These are phyloP conservation scores for Siphamia tubifer DNA, from an alignment of 2,113 vertebrate species.

Conservation along the genomic window DNA sequence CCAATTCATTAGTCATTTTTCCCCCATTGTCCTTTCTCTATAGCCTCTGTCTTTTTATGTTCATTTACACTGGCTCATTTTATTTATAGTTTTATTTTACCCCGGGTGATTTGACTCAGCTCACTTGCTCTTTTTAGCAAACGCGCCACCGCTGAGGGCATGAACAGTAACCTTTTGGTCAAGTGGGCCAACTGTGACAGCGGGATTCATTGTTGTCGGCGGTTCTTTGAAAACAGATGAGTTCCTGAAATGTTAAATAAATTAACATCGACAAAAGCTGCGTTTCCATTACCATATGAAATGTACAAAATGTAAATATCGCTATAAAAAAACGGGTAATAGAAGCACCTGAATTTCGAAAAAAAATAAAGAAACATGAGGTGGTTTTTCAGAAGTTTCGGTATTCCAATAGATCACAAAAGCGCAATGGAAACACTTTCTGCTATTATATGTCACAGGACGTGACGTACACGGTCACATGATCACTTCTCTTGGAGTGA, in stretches of 20 bases:
- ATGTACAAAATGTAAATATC: too few relatives aligned
- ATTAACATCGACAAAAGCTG: background rate
- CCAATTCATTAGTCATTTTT: slow-evolving; percentile 3
- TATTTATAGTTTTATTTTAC: slow-evolving; percentile 48
- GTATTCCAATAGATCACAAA: too few relatives aligned
- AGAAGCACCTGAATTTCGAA: too few relatives aligned
- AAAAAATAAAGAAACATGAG: too few relatives aligned
- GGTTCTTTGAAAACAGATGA: slow-evolving; percentile 6
- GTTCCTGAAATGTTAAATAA: background rate
- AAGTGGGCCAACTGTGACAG: background rate
- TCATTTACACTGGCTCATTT: slow-evolving; percentile 15
- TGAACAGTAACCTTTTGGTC: slow-evolving; percentile 21
- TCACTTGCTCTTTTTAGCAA: slow-evolving; percentile 40
- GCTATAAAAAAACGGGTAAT: too few relatives aligned
- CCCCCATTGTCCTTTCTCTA: background rate
- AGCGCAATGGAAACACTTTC: too few relatives aligned
- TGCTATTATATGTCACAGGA: too few relatives aligned
- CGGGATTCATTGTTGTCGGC: background rate
- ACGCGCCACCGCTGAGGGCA: slow-evolving; percentile 9
- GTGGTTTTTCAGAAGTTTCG: too few relatives aligned
- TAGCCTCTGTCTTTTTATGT: slow-evolving; percentile 1
- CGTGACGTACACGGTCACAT: too few relatives aligned
- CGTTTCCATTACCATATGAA: too few relatives aligned
- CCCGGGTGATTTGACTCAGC: slow-evolving; percentile 33
- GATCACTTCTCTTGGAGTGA: too few relatives aligned